A percentile compares a stretch with the other conserved stretches of the same genome.
phyloP scores from a whole-genome alignment of 2,113 vertebrate genomes.

The Dicrurus megarhynchus region DNA sequence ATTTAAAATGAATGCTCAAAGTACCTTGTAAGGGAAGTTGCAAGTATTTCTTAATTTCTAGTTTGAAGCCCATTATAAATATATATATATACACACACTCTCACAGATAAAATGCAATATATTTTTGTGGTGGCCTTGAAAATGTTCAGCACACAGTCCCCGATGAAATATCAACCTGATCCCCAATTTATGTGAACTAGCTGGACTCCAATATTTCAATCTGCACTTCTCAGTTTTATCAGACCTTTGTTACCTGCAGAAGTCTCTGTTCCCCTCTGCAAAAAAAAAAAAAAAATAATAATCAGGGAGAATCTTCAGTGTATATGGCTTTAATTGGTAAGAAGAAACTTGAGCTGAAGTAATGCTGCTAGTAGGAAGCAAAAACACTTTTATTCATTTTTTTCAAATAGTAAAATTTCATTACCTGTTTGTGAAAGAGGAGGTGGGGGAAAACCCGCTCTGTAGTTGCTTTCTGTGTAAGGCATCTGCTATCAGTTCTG shows the following conservation, averaged over 20 bases:
- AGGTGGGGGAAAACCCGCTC: neutral
- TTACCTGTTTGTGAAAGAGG: neutral
- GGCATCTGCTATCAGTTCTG: neutral
- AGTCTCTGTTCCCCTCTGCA: fast-evolving
- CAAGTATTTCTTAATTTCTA: neutral
- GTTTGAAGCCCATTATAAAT: neutral
- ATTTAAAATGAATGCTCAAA: neutral
- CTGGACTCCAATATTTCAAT: neutral
- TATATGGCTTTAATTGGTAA: neutral
- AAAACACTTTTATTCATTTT: fast-evolving
- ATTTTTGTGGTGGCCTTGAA: neutral
- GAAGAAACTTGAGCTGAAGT: neutral
- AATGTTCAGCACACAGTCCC: neutral
- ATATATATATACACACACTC: fast-evolving
- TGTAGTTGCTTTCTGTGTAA: neutral
- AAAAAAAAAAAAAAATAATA: neutral
- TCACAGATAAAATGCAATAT: neutral
- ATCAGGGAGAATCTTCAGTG: neutral
- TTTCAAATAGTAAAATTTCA: neutral
- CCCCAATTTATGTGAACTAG: neutral
- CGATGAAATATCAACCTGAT: neutral
- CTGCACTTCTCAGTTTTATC: neutral
- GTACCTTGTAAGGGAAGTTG: neutral
- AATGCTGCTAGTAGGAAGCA: neutral
- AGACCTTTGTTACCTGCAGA: neutral